These are phyloP conservation scores for Dasyprocta punctata DNA, from an alignment of 2,113 vertebrate genomes.

Conservation along the genomic window DNA sequence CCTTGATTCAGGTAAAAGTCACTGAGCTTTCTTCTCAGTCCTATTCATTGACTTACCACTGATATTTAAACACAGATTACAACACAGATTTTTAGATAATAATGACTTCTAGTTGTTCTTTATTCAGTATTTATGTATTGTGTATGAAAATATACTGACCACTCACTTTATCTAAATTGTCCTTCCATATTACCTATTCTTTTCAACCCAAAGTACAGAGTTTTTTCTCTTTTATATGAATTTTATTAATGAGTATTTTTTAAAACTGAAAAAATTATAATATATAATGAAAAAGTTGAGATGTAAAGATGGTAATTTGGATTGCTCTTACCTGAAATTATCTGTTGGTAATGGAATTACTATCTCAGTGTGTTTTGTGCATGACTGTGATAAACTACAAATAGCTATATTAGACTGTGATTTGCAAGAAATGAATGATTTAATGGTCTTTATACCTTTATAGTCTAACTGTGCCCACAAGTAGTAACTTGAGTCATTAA, in stretches of 20 bases:
- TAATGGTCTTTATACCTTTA: neutral
- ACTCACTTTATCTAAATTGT: neutral
- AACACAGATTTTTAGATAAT: neutral
- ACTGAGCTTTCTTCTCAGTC: neutral
- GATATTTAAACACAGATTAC: neutral
- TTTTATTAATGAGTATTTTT: constrained; percentile 4
- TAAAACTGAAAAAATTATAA: neutral
- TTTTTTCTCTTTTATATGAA: neutral
- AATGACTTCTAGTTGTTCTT: neutral
- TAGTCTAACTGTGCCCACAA: neutral
- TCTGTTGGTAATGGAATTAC: neutral
- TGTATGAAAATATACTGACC: neutral
- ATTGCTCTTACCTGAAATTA: neutral
- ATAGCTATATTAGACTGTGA: neutral
- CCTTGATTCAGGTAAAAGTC: neutral
- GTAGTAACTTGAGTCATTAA: neutral
- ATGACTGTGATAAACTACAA: neutral
- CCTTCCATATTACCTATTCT: neutral
- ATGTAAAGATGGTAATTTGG: neutral
- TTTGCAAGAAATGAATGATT: neutral
- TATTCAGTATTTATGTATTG: neutral
- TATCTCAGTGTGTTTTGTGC: neutral
- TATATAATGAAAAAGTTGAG: neutral
- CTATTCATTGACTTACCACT: neutral
- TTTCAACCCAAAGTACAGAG: neutral